Base-by-base conservation (phyloP, 2,113 vertebrate genomes). In the Cyanoderma ruficeps region DNA sequence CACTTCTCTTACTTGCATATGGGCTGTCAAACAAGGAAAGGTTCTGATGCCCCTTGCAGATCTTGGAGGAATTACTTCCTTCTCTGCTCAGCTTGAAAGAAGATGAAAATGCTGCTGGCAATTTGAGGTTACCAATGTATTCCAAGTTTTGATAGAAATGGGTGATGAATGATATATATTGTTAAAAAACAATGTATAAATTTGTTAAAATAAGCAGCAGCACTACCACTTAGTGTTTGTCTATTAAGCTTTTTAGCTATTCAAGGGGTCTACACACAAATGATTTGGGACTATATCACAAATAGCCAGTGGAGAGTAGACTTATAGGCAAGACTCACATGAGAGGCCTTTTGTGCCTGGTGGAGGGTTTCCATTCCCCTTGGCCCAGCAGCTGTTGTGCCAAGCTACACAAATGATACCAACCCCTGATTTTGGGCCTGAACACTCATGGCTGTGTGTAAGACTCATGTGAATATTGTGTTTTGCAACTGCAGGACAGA, bases 291-390 rank as follows among this genome's bases (percentile, higher is more conserved):
- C 21, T 49, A 0, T 23, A 25, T 13, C 33, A 25, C 21, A 53
- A 8, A 39, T 39, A 63, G 10, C 31, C 41, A 17, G 16, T 7
- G n/a, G 12, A 19, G 31, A 42, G 19, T 72, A 65, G 18, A 30
- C 91, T 75, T 50, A 35, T 2, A 3, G 3, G 39, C 14, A n/a
- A 31, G 33, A 15, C 12, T 77, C 1, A 1, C 0, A 15, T 3
- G 23, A 44, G 35, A 35, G 42, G 52, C 22, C 67, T 67, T 31
- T 25, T 42, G 47, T 42, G 47, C 15, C 13, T 37, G 31, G 7
- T 14, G 27, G 37, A n/a, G 24, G 24, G 41, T 80, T n/a, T 31
- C 50, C 5, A 0, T 25, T 72, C 67, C 5, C 1, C 21, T 44
- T 41, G 50, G 24, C 14, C 57, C 6, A 1, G 24, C 2, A 33